Evolutionary conservation across 2,888 invertebrate species (phyloP).

Genomic region (Agrochola circellaris): DNA sequence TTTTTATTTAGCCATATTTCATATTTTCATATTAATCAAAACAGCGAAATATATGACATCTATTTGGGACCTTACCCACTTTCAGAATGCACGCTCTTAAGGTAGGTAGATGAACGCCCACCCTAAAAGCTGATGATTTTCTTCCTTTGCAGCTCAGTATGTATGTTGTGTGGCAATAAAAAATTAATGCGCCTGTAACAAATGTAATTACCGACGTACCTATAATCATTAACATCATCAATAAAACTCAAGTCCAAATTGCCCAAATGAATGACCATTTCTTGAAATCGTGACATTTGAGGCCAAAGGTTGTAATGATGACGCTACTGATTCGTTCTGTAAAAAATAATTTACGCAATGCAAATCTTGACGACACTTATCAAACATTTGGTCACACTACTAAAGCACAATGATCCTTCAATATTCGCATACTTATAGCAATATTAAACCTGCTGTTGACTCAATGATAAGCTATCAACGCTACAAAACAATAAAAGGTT

Average conservation of each 20-base stretch:
- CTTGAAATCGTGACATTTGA: not conserved
- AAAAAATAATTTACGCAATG: not conserved
- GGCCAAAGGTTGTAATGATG: not conserved
- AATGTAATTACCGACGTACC: not conserved
- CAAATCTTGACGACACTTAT: not conserved
- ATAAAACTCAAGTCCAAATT: not conserved
- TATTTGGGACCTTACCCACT: too few relatives aligned
- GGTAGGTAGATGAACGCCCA: too few relatives aligned
- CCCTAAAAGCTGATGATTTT: too few relatives aligned
- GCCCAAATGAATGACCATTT: not conserved
- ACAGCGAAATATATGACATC: too few relatives aligned
- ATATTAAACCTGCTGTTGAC: conserved; percentile 30
- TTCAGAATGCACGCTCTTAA: too few relatives aligned
- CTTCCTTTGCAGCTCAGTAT: too few relatives aligned
- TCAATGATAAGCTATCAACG: conserved; percentile 58
- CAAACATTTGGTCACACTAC: conserved; percentile 47
- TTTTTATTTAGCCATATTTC: too few relatives aligned
- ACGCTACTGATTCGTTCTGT: not conserved
- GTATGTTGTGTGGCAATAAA: not conserved
- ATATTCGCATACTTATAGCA: conserved; percentile 23
- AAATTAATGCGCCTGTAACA: not conserved
- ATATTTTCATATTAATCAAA: too few relatives aligned
- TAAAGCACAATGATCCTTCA: conserved; percentile 30
- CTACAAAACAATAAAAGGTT: conserved; percentile 43
- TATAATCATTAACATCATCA: not conserved